Evolutionary conservation across 2,888 invertebrate species (phyloP), one percentile per base, ranked within the genome.

Genomic region (Helobdella robusta): DNA sequence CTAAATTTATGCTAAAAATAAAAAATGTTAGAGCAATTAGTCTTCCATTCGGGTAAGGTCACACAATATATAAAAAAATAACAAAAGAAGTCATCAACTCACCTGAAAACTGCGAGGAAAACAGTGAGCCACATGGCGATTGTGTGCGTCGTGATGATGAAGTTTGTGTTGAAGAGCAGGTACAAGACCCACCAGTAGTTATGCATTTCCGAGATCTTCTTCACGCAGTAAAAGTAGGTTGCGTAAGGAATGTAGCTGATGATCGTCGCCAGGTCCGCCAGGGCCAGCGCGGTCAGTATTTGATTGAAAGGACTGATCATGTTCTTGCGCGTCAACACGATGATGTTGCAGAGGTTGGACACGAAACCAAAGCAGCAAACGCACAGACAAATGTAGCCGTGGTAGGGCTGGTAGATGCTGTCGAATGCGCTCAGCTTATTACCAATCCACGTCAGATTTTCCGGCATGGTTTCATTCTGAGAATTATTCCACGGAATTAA

Each of bases 61-160:
- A n/a, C n/a, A n/a, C n/a, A n/a, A n/a, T n/a, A n/a, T n/a, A n/a
- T n/a, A n/a, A n/a, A n/a, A n/a, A n/a, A n/a, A n/a, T n/a, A n/a
- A n/a, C n/a, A n/a, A n/a, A n/a, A n/a, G n/a, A n/a, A n/a, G n/a
- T n/a, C n/a, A n/a, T n/a, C n/a, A 40, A 62, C 2, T 3, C 15
- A 62, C 62, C 62, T 84, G 89, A 93, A 94, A 8, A 94, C 87
- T 0, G 94, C 94, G 70, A 95, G 80, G 0, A 90, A 88, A 0
- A 94, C 88, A 0, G 94, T 94, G 72, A 94, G 81, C 86, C 90
- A 92, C 74, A 92, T 93, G 1, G 92, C 90, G 72, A 92, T 89
- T 11, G 92, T 92, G 80, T 90, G 90, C 65, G 75, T 75, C 0
- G 77, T 78, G 54, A 78, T 76, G 63, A 76, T 75, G 67, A 77